Conservation (phyloP, 2,113 vertebrate species). For the Saccopteryx bilineata region DNA sequence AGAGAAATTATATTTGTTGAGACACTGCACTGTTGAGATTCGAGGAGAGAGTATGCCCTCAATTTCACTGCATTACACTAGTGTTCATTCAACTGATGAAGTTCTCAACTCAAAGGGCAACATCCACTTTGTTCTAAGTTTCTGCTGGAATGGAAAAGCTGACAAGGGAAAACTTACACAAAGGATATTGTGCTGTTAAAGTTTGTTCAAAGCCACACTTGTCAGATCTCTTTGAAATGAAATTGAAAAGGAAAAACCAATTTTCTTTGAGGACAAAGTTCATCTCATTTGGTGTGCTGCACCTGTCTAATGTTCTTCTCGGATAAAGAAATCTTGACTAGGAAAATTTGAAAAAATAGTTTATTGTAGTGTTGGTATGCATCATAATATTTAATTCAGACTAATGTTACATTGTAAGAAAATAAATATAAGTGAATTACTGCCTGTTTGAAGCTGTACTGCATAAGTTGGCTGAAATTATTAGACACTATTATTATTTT, state of each 20-base stretch:
- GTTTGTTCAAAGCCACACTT: conserved; percentile 92
- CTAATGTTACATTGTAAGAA: conserved; percentile 74
- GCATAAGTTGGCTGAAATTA: conserved; percentile 74
- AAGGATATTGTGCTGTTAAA: conserved; percentile 91
- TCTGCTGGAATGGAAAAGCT: conserved; percentile 90
- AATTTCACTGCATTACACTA: conserved; percentile 87
- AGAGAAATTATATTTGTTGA: conserved; percentile 89
- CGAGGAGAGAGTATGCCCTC: conserved; percentile 88
- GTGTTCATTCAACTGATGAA: conserved; percentile 90
- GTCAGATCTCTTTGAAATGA: conserved; percentile 91
- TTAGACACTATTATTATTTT: conserved; percentile 74
- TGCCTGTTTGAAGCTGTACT: conserved; percentile 78
- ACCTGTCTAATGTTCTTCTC: conserved; percentile 89
- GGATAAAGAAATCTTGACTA: conserved; percentile 88
- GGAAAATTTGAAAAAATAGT: conserved; percentile 86
- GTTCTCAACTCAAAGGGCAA: conserved; percentile 90
- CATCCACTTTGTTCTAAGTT: conserved; percentile 90
- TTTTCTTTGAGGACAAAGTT: conserved; percentile 92
- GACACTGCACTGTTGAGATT: conserved; percentile 85
- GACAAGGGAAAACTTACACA: conserved; percentile 90
- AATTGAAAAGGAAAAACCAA: conserved; percentile 93
- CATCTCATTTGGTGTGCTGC: conserved; percentile 90
- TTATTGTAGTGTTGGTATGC: conserved; percentile 78
- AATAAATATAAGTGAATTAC: conserved; percentile 80
- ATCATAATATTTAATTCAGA: conserved; percentile 83